Evolutionary conservation across 2,888 invertebrate species (phyloP).

Genomic region (Callyntrura guangdongensis): DNA sequence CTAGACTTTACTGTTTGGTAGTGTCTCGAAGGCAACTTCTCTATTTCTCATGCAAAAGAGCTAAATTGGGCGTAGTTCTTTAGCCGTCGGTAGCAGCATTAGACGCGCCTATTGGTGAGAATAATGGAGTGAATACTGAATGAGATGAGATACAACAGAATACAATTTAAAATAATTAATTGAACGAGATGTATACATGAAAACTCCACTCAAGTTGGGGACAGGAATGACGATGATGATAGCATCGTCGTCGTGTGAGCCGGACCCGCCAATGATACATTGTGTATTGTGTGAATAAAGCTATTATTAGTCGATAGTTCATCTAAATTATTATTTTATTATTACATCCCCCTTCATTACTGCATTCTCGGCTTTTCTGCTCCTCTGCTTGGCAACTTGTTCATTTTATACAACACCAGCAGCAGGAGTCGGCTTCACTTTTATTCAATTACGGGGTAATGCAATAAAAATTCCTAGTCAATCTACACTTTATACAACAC

Average conservation of each 20-base stretch:
- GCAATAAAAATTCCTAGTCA: not conserved
- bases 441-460: slow-evolving; percentile 8
- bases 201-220: not conserved
- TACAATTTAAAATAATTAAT: slow-evolving; percentile 22
- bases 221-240: not conserved
- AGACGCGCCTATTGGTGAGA: not conserved
- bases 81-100: not conserved
- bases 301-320: not conserved
- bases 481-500: not conserved
- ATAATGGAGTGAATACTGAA: slow-evolving; percentile 13
- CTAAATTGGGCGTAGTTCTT: slow-evolving; percentile 1
- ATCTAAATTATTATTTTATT: slow-evolving; percentile 34
- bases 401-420: not conserved
- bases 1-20: no score
- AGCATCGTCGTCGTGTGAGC: not conserved
- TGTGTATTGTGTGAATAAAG: not conserved
- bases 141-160: not conserved
- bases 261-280: not conserved
- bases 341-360: not conserved
- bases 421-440: not conserved
- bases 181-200: slow-evolving; percentile 1
- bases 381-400: not conserved
- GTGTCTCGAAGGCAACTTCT: not conserved
- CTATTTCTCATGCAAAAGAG: not conserved
- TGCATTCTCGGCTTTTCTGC: not conserved